Evolutionary conservation across 1,140 invertebrate genomes (phyloP).

Genomic region (Drosophila setifemur): DNA sequence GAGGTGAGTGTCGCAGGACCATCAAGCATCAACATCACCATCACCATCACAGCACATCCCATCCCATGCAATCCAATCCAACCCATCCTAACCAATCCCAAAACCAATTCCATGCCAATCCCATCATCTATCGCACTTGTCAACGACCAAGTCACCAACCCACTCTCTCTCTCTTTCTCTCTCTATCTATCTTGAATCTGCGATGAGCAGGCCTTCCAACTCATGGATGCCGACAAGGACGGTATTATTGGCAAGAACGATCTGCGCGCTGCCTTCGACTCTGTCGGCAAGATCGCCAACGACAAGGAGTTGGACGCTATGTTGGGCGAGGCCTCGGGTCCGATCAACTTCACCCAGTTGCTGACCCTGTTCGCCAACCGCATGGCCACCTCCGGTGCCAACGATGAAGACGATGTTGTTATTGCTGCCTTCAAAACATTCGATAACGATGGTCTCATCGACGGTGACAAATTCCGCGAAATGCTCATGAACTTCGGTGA

Average conservation of each 20-base stretch:
- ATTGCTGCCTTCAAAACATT: slow-evolving; percentile 97
- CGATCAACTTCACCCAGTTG: slow-evolving; percentile 97
- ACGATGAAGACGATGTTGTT: slow-evolving; percentile 97
- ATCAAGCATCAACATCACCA: neutral
- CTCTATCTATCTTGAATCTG: slow-evolving; percentile 79
- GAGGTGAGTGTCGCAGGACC: slow-evolving; percentile 86
- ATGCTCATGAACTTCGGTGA: slow-evolving; percentile 98
- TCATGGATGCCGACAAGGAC: slow-evolving; percentile 99
- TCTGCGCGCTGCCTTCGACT: slow-evolving; percentile 97
- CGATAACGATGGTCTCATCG: slow-evolving; percentile 94
- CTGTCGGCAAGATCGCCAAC: slow-evolving; percentile 93
- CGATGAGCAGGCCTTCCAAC: slow-evolving; percentile 91
- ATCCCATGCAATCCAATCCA: neutral
- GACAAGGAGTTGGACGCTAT: slow-evolving; percentile 96
- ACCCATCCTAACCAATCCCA: slow-evolving; percentile 5
- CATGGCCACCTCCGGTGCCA: slow-evolving; percentile 90
- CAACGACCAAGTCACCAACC: slow-evolving; percentile 70
- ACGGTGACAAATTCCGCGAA: slow-evolving; percentile 95
- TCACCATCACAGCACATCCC: neutral
- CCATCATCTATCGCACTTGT: slow-evolving; percentile 39
- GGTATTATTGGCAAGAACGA: slow-evolving; percentile 98
- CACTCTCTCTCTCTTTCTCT: slow-evolving; percentile 66
- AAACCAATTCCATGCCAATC: neutral
- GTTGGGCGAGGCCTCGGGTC: slow-evolving; percentile 94
- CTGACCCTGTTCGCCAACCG: slow-evolving; percentile 95